Evolutionary conservation across 2,888 invertebrate genomes (phyloP).

Genomic region (Euplexia lucipara): DNA sequence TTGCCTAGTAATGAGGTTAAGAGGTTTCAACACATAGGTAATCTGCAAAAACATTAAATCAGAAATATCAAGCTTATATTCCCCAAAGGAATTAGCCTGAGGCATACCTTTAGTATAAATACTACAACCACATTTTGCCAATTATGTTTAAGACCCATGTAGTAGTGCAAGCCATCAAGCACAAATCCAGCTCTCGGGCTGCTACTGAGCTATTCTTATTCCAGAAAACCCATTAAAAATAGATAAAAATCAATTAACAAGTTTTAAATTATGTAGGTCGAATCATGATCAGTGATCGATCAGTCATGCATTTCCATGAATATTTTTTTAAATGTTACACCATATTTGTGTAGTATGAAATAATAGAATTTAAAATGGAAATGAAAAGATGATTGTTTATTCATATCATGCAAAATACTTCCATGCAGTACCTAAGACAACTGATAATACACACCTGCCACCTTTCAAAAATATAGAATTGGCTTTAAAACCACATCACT

Average conservation of each 20-base stretch:
- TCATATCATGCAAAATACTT: slow-evolving; percentile 40
- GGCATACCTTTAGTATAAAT: no score
- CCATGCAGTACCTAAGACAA: slow-evolving; percentile 36
- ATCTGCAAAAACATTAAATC: no score
- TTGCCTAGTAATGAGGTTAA: no score
- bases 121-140: no score
- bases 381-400: slow-evolving; percentile 14
- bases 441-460: slow-evolving; percentile 12
- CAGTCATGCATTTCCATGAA: neutral
- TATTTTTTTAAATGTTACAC: slow-evolving; percentile 30
- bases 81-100: no score
- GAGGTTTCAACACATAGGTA: no score
- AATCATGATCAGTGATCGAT: slow-evolving; percentile 12
- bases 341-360: slow-evolving; percentile 18
- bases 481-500: neutral
- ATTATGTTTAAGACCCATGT: no score
- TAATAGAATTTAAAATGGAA: slow-evolving; percentile 5
- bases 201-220: no score
- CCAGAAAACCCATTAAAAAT: no score
- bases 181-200: no score
- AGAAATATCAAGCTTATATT: no score
- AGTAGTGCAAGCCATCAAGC: no score
- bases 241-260: neutral
- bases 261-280: slow-evolving; percentile 7
- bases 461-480: slow-evolving; percentile 4